phyloP scores from a whole-genome alignment of 2,888 invertebrate genomes.

The Yponomeuta sedellus region DNA sequence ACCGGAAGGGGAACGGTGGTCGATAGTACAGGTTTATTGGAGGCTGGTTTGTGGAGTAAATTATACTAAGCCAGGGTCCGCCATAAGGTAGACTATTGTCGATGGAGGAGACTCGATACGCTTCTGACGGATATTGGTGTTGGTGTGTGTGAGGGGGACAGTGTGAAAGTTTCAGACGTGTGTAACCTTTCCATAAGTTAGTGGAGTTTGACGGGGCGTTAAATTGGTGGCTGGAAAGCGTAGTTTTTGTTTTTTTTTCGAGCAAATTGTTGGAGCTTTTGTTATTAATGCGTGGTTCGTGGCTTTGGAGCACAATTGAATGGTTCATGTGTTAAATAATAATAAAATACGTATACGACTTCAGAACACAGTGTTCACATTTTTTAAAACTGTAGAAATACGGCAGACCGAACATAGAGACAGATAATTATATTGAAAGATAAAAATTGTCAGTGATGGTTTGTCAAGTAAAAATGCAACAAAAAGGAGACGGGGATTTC shows the following conservation, averaged over 20 bases:
- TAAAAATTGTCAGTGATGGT: too few species aligned
- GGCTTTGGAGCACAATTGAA: too few species aligned
- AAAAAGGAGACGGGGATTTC: too few species aligned
- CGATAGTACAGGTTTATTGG: not conserved
- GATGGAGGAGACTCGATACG: not conserved
- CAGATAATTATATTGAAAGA: too few species aligned
- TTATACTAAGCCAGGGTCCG: not conserved
- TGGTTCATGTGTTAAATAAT: too few species aligned
- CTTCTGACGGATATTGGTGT: not conserved
- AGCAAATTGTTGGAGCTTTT: not conserved
- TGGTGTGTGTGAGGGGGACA: not conserved
- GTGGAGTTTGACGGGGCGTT: not conserved
- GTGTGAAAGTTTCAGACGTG: not conserved
- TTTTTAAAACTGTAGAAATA: too few species aligned
- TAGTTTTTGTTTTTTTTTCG: not conserved
- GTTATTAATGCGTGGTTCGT: too few species aligned
- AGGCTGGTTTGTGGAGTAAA: not conserved
- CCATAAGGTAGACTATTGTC: not conserved
- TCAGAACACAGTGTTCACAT: too few species aligned
- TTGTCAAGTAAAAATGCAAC: too few species aligned
- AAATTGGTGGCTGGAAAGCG: not conserved
- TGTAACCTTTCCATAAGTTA: not conserved
- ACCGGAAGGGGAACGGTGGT: not conserved
- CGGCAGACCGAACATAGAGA: too few species aligned
- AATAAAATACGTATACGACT: too few species aligned